Base-by-base conservation (phyloP, 2,888 invertebrate species). In the Dynastes maya region DNA sequence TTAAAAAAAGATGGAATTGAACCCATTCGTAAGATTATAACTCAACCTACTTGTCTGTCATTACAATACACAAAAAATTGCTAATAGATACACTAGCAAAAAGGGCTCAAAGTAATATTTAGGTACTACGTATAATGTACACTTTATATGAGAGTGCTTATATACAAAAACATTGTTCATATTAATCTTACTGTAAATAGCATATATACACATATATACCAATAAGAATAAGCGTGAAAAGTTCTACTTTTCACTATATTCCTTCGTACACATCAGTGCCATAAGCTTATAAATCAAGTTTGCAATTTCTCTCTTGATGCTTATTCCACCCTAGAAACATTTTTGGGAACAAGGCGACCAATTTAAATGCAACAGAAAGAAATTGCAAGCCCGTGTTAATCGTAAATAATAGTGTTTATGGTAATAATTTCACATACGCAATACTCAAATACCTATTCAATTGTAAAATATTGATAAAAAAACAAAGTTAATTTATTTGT, bases 401-500 rank as follows among this genome's bases (percentile, higher is more conserved):
- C 45, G 45, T 45, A 45, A 49, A 51, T 49, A 68, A 68, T 51
- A 40, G 61, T 74, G 61, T 74, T 61, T 40, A 37, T 27, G 40
- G 37, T 40, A 40, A 22, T 22, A 22, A 37, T 37, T 40, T 72
- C 72, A 72, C 40, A 5, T 58, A 72, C 40, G 27, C 11, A 40
- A 61, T 55, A 40, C 22, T 58, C 45, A 45, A 11, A 45, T 45
- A 45, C 8, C 11, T 45, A 45, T 45, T 45, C 45, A 11, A 45
- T 67, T 70, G 29, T 71, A 71, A 32, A 45, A 55, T 74, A 61
- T 58, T 58, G 45, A 27, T 16, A 74, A 37, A 37, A 37, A 45
- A 74, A 63, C 9, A 32, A 45, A n/a, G 65, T 71, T 71, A 55
- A 71, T 27, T 74, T 61, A 40, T 74, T 72, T 74, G 72, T 74